Base-by-base conservation (phyloP, 2,888 invertebrate species). In the Erebia palarica region DNA sequence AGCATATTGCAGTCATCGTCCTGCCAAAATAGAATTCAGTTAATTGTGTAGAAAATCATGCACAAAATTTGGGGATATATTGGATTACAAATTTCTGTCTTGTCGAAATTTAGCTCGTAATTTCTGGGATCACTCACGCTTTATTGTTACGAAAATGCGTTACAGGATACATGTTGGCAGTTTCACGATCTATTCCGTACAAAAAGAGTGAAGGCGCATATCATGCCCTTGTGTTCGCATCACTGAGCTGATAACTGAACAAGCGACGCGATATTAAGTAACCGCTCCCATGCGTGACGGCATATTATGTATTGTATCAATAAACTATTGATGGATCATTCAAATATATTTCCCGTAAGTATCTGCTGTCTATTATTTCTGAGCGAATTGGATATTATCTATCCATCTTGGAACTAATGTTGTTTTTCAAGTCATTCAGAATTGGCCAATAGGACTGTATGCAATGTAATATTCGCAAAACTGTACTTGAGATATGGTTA, bases 1-100 rank as follows among this genome's bases (percentile, higher is more conserved):
- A 98, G 94, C 98, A 98, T 94, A 97, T 96, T 89, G 97, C 96
- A 86, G 97, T 97, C 97, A 97, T 97, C 88, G 96, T 97, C 96
- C 97, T 97, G 96, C 78, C 65, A 87, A 85, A 78, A 90, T 77
- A 57, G 16, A 66, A 44, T 44, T n/a, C 18, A 18, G 13, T 66
- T 18, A 57, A 57, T 57, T 16, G 53, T 27, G 27, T 27, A 14
- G 21, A 51, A 63, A 49, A 14, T 11, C 16, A n/a, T 36, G 13
- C 36, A 21, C 7, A 14, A 7, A 16, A 44, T 16, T 16, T 11
- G 16, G 55, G 55, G 16, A 57, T 27, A 57, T 42, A 3, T 3
- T 42, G 7, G 18, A 27, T 27, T 27, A 47, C 4, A 18, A 44
- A 8, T 11, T 60, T 9, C 0, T 47, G 42, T 3, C 42, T 27